A percentile compares a stretch with the other conserved stretches of the same genome.
Evolutionary conservation across 2,888 invertebrate genomes (phyloP).

Genomic region (Crematogaster levior): DNA sequence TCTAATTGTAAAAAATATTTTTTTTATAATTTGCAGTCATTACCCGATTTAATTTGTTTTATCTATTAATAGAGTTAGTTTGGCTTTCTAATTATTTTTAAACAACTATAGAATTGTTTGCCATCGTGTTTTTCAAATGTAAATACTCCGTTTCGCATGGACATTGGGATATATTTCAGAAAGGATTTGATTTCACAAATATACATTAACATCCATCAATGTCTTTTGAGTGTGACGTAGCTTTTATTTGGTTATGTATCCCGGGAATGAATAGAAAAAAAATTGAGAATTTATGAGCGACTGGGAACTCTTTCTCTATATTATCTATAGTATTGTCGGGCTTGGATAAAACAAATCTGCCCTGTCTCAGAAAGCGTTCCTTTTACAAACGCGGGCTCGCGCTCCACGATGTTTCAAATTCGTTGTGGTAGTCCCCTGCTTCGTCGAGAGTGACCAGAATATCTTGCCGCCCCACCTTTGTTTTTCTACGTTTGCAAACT

Average conservation of each 20-base stretch:
- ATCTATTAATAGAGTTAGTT: background rate
- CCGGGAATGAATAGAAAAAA: slow-evolving; percentile 1
- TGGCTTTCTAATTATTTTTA: background rate
- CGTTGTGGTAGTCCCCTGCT: slow-evolving; percentile 1
- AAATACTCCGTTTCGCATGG: background rate
- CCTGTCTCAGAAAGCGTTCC: background rate
- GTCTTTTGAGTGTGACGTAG: background rate
- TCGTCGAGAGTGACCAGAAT: slow-evolving; percentile 39
- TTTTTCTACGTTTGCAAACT: slow-evolving; percentile 9
- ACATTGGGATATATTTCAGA: background rate
- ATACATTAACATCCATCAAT: slow-evolving; percentile 19
- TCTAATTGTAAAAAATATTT: background rate
- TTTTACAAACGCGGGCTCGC: background rate
- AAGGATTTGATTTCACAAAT: background rate
- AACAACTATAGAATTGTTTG: too few species aligned
- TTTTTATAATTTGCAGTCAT: background rate
- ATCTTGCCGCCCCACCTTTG: slow-evolving; percentile 24
- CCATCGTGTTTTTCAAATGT: background rate
- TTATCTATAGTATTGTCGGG: background rate
- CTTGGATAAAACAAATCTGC: background rate
- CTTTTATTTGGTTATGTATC: slow-evolving; percentile 4
- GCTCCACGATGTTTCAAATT: slow-evolving; percentile 8
- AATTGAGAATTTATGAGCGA: background rate
- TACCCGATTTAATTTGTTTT: background rate
- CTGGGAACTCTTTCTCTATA: background rate